Evolutionary conservation across 2,797 vertebrate species (phyloP).

Genomic region (Chaetodon trifasciatus): DNA sequence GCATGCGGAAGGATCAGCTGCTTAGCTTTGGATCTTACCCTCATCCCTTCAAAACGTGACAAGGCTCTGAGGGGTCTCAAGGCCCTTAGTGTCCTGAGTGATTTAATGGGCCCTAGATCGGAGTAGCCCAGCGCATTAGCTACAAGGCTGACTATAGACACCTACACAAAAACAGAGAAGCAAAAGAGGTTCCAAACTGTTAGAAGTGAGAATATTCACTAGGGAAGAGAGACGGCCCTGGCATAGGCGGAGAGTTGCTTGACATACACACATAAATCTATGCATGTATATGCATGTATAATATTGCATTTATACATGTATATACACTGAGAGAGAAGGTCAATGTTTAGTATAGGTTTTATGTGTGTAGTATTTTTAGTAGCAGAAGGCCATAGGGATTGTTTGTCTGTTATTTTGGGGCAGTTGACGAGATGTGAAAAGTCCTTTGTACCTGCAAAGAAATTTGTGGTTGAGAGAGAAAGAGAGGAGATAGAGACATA

Average conservation of each 20-base stretch:
- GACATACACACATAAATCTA: constrained; percentile 89
- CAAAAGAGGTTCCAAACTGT: constrained; percentile 99
- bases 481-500: constrained; percentile 86
- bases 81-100: constrained; percentile 99
- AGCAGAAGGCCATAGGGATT: constrained; percentile 78
- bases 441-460: constrained; percentile 97
- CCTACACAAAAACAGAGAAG: constrained; percentile 98
- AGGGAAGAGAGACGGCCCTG: constrained; percentile 91
- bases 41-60: constrained; percentile 99
- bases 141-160: constrained; percentile 99
- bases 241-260: constrained; percentile 88
- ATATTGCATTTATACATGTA: constrained; percentile 89
- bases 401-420: constrained; percentile 84
- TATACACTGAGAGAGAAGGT: constrained; percentile 87
- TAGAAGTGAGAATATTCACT: constrained; percentile 93
- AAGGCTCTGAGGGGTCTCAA: constrained; percentile 99
- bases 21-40: constrained; percentile 95
- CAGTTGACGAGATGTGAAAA: constrained; percentile 84
- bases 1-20: constrained; percentile 98
- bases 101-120: constrained; percentile 99
- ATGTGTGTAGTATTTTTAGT: constrained; percentile 83
- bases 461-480: constrained; percentile 93
- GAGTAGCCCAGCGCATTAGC: constrained; percentile 99
- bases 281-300: constrained; percentile 89
- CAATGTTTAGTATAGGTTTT: constrained; percentile 87